Percentiles rank a stretch among this genome's conserved stretches.
Evolutionary conservation across 2,888 invertebrate genomes (phyloP).

Genomic region (Stramonita haemastoma): DNA sequence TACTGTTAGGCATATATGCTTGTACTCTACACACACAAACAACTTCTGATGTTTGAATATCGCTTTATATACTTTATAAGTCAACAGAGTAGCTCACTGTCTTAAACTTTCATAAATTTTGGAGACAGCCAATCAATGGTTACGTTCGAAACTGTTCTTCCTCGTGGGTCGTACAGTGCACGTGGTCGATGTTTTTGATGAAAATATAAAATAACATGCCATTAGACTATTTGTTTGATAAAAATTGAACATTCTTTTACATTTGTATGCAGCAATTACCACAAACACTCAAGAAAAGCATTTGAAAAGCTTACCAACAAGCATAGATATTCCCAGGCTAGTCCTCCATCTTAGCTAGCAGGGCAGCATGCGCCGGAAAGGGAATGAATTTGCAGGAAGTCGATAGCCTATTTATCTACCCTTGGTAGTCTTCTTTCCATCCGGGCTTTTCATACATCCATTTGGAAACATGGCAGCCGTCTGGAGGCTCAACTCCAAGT

Average conservation of each 20-base stretch:
- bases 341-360: slow-evolving; percentile 41
- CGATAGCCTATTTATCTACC: background rate
- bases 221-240: background rate
- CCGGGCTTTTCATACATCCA: slow-evolving; percentile 60
- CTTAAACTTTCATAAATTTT: slow-evolving; percentile 18
- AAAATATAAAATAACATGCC: slow-evolving; percentile 13
- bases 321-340: background rate
- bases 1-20: too few species aligned
- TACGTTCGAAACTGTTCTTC: slow-evolving; percentile 1
- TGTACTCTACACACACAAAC: too few species aligned
- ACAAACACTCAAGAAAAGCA: background rate
- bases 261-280: background rate
- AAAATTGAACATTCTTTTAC: background rate
- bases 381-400: slow-evolving; percentile 32
- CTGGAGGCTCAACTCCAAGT: slow-evolving; percentile 57
- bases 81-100: background rate
- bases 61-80: background rate
- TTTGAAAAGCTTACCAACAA: background rate
- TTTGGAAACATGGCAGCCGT: slow-evolving; percentile 71
- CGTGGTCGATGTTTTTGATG: slow-evolving; percentile 2
- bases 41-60: too few species aligned
- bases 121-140: background rate
- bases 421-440: slow-evolving; percentile 48
- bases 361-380: slow-evolving; percentile 30
- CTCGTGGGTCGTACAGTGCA: background rate